Evolutionary conservation across 2,888 invertebrate species (phyloP).

Genomic region (Cryptocephalus moraei): DNA sequence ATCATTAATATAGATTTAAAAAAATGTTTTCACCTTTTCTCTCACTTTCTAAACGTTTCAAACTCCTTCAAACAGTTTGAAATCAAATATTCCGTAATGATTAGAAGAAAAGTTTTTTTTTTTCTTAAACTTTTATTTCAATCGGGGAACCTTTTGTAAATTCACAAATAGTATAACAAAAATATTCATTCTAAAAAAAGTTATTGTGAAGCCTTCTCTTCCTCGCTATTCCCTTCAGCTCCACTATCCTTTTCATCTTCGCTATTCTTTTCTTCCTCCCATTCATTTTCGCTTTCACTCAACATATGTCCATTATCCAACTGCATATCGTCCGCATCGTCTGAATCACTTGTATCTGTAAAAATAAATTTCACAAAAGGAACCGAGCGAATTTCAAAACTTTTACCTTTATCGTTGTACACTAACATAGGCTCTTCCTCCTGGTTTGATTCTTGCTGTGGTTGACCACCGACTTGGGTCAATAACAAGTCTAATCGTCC

Average conservation of each 20-base stretch:
- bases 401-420: conserved; percentile 46
- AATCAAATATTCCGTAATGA: no score
- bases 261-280: conserved; percentile 31
- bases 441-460: conserved; percentile 22
- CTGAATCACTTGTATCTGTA: conserved; percentile 31
- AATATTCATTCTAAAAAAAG: no score
- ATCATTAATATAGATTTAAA: no score
- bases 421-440: conserved; percentile 41
- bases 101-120: no score
- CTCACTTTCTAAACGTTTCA: no score
- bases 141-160: no score
- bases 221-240: background rate
- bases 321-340: conserved; percentile 21
- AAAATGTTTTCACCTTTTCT: no score
- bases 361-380: conserved; percentile 3
- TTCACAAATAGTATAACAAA: no score
- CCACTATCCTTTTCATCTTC: conserved; percentile 19
- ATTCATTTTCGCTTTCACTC: conserved; percentile 32
- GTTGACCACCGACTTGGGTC: conserved; percentile 39
- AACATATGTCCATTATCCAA: conserved; percentile 14
- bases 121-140: no score
- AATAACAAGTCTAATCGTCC: conserved; percentile 52
- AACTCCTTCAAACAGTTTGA: no score
- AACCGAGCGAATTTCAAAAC: background rate
- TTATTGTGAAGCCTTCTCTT: no score